Percentiles rank a stretch among this genome's conserved stretches.
These are phyloP conservation scores for Urocitellus parryii DNA, from an alignment of 2,113 vertebrate genomes.

Conservation along the genomic window DNA sequence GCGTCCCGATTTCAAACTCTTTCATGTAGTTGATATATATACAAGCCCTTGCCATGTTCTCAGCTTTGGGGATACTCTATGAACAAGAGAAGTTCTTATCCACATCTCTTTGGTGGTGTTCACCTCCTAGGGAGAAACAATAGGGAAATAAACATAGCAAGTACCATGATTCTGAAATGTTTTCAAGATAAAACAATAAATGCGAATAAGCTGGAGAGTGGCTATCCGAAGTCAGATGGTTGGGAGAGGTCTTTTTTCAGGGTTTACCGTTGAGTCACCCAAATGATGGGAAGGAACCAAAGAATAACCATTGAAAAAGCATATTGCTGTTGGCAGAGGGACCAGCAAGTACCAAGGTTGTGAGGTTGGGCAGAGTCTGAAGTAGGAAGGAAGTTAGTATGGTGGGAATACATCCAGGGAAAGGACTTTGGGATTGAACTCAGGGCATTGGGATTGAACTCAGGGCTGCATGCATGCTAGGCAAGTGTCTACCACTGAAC, in stretches of 20 bases:
- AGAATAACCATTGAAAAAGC: not conserved
- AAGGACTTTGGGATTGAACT: no score
- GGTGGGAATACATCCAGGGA: not conserved
- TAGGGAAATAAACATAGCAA: conserved; percentile 17
- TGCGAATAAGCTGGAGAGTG: not conserved
- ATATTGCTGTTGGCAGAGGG: not conserved
- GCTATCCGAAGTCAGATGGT: not conserved
- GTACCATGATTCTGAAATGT: not conserved
- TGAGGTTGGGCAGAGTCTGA: not conserved
- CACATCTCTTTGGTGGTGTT: not conserved
- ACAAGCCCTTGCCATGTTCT: not conserved
- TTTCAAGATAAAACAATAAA: not conserved
- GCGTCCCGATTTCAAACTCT: not conserved
- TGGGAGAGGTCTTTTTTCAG: not conserved
- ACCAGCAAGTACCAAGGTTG: not conserved
- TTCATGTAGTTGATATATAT: not conserved
- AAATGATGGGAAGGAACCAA: not conserved
- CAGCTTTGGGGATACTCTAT: not conserved
- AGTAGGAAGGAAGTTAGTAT: not conserved
- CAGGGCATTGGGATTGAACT: no score
- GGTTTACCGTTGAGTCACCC: not conserved
- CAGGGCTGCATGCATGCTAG: no score
- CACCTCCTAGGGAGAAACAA: not conserved
- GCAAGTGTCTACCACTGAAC: no score
- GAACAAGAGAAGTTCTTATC: not conserved